Percentiles rank a stretch among this genome's conserved stretches.
Evolutionary conservation across 2,113 vertebrate species (phyloP).

Genomic region (Erythrocercus mccallii): DNA sequence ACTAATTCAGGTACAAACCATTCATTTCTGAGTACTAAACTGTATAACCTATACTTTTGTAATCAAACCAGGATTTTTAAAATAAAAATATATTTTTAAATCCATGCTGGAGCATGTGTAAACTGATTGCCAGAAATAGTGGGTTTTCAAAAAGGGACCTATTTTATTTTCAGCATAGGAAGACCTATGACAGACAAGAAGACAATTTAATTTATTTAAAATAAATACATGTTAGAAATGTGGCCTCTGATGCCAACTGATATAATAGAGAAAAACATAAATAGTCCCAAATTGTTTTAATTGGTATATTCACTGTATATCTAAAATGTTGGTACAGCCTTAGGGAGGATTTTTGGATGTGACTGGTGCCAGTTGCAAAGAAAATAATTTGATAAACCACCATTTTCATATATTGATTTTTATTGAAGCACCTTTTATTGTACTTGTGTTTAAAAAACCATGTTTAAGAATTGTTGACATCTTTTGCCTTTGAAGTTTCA

Average conservation of each 20-base stretch:
- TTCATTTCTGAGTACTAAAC: neutral
- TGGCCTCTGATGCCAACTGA: neutral
- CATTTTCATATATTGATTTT: neutral
- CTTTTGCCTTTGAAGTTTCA: constrained; percentile 14
- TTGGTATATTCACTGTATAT: neutral
- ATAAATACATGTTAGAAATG: neutral
- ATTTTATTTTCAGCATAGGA: neutral
- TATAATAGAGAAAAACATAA: neutral
- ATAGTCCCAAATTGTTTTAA: neutral
- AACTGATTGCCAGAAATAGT: neutral
- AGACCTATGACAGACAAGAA: neutral
- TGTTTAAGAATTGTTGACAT: neutral
- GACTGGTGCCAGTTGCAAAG: neutral
- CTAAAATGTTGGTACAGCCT: neutral
- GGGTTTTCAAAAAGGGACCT: neutral
- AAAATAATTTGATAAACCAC: neutral
- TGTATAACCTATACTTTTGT: neutral
- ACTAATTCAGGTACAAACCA: neutral
- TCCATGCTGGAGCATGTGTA: neutral
- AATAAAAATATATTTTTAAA: neutral
- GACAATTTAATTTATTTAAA: neutral
- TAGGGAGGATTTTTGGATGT: neutral
- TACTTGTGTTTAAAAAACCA: neutral
- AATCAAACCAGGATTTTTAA: neutral
- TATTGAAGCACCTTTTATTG: neutral